phyloP scores from a whole-genome alignment of 2,888 invertebrate genomes.

The Falcaria lacertinaria region DNA sequence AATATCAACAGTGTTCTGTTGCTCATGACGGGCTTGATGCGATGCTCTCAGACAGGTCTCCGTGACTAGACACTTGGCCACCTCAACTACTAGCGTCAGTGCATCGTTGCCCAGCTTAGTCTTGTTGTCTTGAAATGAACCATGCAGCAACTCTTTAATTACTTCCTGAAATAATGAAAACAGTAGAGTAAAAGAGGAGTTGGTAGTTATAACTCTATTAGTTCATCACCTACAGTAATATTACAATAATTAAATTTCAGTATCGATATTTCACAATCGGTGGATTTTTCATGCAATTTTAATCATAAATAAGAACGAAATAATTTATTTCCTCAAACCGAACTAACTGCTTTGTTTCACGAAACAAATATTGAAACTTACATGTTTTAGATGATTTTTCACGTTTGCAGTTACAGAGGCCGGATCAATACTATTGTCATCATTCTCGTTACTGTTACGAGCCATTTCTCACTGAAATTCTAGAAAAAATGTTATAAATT shows the following conservation, averaged over 20 bases:
- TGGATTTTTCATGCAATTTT: no score
- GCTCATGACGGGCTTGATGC: constrained; percentile 68
- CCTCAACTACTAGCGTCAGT: constrained; percentile 70
- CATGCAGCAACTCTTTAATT: constrained; percentile 74
- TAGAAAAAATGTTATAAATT: constrained; percentile 26
- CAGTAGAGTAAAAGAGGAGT: no score
- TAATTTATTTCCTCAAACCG: no score
- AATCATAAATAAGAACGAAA: not conserved
- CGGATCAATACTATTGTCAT: constrained; percentile 55
- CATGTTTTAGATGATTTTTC: constrained; percentile 54
- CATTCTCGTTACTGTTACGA: constrained; percentile 50
- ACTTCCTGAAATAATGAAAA: constrained; percentile 54
- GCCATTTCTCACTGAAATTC: constrained; percentile 58
- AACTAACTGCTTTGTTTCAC: no score
- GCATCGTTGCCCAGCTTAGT: constrained; percentile 78
- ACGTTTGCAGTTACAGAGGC: constrained; percentile 52
- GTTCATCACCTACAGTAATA: no score
- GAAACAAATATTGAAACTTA: constrained; percentile 18
- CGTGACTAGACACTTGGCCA: constrained; percentile 74
- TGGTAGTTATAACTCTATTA: no score
- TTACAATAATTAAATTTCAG: no score
- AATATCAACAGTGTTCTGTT: constrained; percentile 64
- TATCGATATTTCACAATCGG: no score
- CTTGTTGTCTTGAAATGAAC: constrained; percentile 75
- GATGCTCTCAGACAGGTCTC: constrained; percentile 77